Evolutionary conservation across 2,888 invertebrate species (phyloP).

Genomic region (Hydroisotoma schaefferi): DNA sequence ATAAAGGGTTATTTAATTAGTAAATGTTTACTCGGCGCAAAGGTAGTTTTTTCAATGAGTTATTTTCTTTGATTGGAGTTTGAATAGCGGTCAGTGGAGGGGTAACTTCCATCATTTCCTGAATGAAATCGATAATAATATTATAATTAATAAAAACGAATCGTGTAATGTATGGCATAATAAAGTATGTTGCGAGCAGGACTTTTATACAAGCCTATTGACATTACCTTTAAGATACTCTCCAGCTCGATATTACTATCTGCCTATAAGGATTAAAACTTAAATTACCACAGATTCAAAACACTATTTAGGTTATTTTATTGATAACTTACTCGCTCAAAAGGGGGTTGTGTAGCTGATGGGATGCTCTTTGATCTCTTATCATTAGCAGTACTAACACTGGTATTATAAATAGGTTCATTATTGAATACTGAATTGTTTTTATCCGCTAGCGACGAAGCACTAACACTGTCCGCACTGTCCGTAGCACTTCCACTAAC

Average conservation of each 20-base stretch:
- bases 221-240: slow-evolving; percentile 47
- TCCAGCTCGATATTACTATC: slow-evolving; percentile 48
- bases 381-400: slow-evolving; percentile 41
- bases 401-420: slow-evolving; percentile 30
- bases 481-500: slow-evolving; percentile 22
- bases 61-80: slow-evolving; percentile 42
- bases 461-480: slow-evolving; percentile 21
- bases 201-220: not conserved
- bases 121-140: slow-evolving; percentile 6
- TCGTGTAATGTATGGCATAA: not conserved
- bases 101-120: slow-evolving; percentile 49
- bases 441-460: slow-evolving; percentile 29
- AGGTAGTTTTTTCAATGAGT: slow-evolving; percentile 39
- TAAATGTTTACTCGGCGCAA: slow-evolving; percentile 46
- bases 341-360: slow-evolving; percentile 41
- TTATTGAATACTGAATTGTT: slow-evolving; percentile 31
- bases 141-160: not conserved
- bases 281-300: not conserved
- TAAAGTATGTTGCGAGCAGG: not conserved
- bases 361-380: slow-evolving; percentile 29
- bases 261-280: too few relatives aligned
- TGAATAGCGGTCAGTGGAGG: slow-evolving; percentile 47
- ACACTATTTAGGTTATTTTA: not conserved
- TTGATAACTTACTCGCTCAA: slow-evolving; percentile 44
- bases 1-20: too few relatives aligned